Base-by-base conservation (phyloP, 2,797 vertebrate genomes). In the Molossus alvarezi region DNA sequence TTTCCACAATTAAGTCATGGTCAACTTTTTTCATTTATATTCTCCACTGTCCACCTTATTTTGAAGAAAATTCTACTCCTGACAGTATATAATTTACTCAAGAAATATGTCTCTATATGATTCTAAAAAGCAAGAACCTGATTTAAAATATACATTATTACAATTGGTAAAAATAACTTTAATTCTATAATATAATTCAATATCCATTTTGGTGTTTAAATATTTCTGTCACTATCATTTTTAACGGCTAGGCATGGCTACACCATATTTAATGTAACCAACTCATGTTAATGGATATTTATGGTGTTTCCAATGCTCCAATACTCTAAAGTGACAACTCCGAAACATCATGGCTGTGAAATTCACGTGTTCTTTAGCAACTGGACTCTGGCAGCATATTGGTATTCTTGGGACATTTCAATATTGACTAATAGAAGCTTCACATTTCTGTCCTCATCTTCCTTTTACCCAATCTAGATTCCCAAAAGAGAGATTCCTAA, bases 11-110 rank as follows among this genome's bases (percentile, higher is more conserved):
- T 48, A 82, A 13, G 6, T 69, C 23, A 57, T 45, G 20, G 15
- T 37, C 67, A 21, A 65, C 0, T 25, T 81, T 51, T 29, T 51
- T 41, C 29, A 45, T 18, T 48, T 27, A 29, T 0, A 18, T 0
- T 1, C 6, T 4, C 6, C 27, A 45, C 3, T 90, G 15, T 57
- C 12, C 21, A 21, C 17, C 23, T 57, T 64, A 72, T 58, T 94
- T 80, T 93, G 53, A 89, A 94, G 25, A 23, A 84, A 65, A 73
- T 67, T 84, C 3, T 65, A 71, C 84, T 91, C 7, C 20, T 85
- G n/a, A 73, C 7, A 90, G 65, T 85, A 6, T 79, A 21, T 75
- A 53, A 57, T 73, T 80, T 76, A 20, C 2, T 71, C 51, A 71
- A 21, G 5, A 81, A 73, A 10, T 55, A 69, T 25, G 45, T 93